Conservation (phyloP, 2,113 vertebrate genomes). For the Colaptes auratus region DNA sequence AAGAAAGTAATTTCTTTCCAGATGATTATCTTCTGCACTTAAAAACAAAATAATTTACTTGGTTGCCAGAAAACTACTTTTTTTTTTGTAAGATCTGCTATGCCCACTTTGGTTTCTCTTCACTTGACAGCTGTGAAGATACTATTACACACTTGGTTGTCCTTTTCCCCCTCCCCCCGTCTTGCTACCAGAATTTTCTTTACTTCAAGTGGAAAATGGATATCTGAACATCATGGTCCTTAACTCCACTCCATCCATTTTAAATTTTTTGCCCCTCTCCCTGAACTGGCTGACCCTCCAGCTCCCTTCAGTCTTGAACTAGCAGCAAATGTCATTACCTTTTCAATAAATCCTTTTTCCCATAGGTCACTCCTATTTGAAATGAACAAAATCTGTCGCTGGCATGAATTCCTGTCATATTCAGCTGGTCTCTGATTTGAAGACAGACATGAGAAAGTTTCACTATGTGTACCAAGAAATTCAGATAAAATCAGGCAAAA, state of each 20-base stretch:
- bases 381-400: not conserved
- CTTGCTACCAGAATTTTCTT: not conserved
- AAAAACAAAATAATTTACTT: not conserved
- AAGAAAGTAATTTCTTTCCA: not conserved
- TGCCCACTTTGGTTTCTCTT: not conserved
- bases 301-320: not conserved
- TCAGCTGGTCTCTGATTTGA: not conserved
- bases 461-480: not conserved
- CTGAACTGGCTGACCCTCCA: not conserved
- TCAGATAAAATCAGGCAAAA: not conserved
- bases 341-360: constrained; percentile 19
- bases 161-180: not conserved
- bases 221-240: not conserved
- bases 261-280: not conserved
- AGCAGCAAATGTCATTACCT: not conserved
- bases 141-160: not conserved
- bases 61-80: not conserved
- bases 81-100: not conserved
- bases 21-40: not conserved
- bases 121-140: not conserved
- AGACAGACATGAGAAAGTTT: not conserved
- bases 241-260: not conserved
- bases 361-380: constrained; percentile 5
- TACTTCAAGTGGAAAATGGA: not conserved
- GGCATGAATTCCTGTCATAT: not conserved